Conservation (phyloP, 2,888 invertebrate species). For the Drosophila percnosoma region DNA sequence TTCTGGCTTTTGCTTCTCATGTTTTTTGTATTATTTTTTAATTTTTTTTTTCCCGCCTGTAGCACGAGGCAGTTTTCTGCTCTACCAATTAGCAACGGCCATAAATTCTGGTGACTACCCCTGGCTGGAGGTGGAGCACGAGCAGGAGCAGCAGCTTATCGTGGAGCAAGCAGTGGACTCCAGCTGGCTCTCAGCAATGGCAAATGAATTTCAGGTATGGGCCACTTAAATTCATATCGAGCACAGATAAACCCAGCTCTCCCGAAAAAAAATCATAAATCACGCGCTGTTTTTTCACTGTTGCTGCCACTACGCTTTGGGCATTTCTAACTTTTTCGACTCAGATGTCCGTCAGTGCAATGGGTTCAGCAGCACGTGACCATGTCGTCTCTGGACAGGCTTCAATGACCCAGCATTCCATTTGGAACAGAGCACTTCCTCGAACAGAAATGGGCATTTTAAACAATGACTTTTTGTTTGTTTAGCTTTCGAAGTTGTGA, state of each 20-base stretch:
- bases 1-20: not conserved
- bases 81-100: constrained; percentile 75
- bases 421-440: constrained; percentile 28
- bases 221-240: constrained; percentile 55
- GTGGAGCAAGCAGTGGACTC: constrained; percentile 54
- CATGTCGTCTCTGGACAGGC: constrained; percentile 58
- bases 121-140: constrained; percentile 27
- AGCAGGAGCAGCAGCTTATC: constrained; percentile 36
- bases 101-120: constrained; percentile 63
- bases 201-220: constrained; percentile 75
- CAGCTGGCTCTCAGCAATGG: constrained; percentile 71
- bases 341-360: constrained; percentile 65
- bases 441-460: not conserved
- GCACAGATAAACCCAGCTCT: constrained; percentile 37
- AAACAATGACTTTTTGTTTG: not conserved
- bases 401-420: constrained; percentile 57
- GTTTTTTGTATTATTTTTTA: not conserved
- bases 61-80: constrained; percentile 71
- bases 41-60: constrained; percentile 14
- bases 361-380: constrained; percentile 66
- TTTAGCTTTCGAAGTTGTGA: not conserved
- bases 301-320: constrained; percentile 51
- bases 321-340: constrained; percentile 59
- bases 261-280: constrained; percentile 58
- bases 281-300: constrained; percentile 49